Percentiles rank a stretch among this genome's conserved stretches.
Conservation (phyloP, 2,797 vertebrate genomes). For the Pantherophis alleghaniensis region DNA sequence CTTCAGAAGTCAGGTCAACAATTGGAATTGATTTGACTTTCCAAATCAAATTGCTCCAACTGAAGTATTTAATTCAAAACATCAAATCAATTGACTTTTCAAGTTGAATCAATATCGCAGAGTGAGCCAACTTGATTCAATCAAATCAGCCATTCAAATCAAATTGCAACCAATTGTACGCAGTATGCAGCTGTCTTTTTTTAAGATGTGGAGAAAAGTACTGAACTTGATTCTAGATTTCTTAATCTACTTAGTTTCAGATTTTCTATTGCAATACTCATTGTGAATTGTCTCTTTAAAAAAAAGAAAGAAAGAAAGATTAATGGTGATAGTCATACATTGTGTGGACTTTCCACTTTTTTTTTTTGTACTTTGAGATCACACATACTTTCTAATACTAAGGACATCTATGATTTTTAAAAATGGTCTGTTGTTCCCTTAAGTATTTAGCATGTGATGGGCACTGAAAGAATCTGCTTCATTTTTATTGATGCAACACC, state of each 20-base stretch:
- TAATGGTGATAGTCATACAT: background rate
- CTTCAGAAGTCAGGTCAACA: background rate
- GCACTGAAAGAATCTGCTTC: background rate
- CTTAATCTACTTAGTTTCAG: background rate
- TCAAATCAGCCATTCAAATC: background rate
- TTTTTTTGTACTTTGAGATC: background rate
- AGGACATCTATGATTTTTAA: background rate
- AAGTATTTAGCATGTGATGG: background rate
- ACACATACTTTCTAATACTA: background rate
- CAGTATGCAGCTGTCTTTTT: background rate
- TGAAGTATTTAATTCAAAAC: background rate
- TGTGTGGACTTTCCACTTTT: background rate
- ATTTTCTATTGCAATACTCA: background rate
- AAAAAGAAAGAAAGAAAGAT: background rate
- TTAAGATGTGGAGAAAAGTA: background rate
- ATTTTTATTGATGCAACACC: background rate
- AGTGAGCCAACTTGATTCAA: background rate
- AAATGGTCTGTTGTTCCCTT: background rate
- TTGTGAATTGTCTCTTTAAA: background rate
- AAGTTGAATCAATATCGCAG: background rate
- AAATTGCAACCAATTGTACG: background rate
- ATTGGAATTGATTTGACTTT: rapidly evolving
- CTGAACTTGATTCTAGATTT: background rate
- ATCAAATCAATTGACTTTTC: background rate
- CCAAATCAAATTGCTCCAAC: background rate